These are phyloP conservation scores for Lepidochitona cinerea DNA, from an alignment of 2,888 invertebrate genomes.

Conservation along the genomic window DNA sequence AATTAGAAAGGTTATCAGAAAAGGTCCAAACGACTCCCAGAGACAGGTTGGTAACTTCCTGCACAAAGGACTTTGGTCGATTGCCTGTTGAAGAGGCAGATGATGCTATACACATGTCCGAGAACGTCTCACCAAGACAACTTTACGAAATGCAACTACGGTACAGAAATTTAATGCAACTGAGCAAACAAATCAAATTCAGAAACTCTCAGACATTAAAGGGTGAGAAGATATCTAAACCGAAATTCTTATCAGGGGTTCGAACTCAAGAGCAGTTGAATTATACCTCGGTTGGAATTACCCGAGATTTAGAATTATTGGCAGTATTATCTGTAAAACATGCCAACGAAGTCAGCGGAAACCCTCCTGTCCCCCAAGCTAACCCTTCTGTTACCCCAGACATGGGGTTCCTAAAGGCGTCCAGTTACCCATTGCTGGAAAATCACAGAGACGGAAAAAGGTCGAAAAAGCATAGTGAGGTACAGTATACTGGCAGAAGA, in stretches of 20 bases:
- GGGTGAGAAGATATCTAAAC: constrained; percentile 37
- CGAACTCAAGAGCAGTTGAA: neutral
- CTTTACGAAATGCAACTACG: constrained; percentile 39
- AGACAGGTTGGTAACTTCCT: too few species aligned
- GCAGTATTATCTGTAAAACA: neutral
- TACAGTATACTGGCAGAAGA: too few species aligned
- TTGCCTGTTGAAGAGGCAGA: too few species aligned
- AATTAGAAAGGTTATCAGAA: too few species aligned
- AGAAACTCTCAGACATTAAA: constrained; percentile 41
- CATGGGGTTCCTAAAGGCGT: neutral
- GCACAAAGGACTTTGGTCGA: too few species aligned
- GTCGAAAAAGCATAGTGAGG: neutral
- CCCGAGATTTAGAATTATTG: neutral
- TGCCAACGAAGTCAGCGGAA: neutral
- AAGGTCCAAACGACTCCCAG: too few species aligned
- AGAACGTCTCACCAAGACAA: too few species aligned
- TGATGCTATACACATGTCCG: too few species aligned
- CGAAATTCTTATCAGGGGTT: constrained; percentile 31
- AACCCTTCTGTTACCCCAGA: neutral
- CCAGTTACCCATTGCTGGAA: too few species aligned
- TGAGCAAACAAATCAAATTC: constrained; percentile 47
- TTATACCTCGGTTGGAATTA: neutral
- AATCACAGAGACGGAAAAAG: too few species aligned
- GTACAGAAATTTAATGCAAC: constrained; percentile 44
- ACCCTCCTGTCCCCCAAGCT: neutral